Evolutionary conservation across 2,888 invertebrate genomes (phyloP).

Genomic region (Megastigmus dorsalis): DNA sequence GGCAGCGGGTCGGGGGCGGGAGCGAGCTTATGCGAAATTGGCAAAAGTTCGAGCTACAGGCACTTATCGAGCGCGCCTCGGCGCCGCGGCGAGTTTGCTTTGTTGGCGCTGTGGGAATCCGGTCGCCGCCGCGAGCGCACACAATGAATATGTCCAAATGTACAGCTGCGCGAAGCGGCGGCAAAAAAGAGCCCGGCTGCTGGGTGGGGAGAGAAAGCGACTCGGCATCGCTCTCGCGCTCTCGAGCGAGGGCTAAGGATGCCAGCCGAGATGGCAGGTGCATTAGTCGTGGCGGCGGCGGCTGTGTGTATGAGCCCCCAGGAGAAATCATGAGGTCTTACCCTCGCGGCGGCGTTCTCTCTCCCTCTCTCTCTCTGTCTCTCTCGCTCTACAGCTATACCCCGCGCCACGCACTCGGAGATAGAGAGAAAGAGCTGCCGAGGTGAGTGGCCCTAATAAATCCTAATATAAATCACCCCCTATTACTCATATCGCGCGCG

Average conservation of each 20-base stretch:
- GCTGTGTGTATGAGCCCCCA: conserved; percentile 60
- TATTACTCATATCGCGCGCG: conserved; percentile 19
- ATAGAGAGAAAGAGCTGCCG: conserved; percentile 48
- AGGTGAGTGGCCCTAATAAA: conserved; percentile 69
- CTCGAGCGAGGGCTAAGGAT: conserved; percentile 14
- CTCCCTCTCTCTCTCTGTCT: too few relatives aligned
- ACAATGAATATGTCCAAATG: conserved; percentile 17
- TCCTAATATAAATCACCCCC: conserved; percentile 72
- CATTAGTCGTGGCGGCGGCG: conserved; percentile 15
- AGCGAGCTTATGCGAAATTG: neutral
- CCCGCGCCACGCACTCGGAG: too few relatives aligned
- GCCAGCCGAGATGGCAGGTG: conserved; percentile 31
- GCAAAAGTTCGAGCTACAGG: conserved; percentile 12
- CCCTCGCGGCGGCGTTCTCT: neutral
- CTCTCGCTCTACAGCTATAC: too few relatives aligned
- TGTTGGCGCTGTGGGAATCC: conserved; percentile 8
- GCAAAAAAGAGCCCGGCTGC: conserved; percentile 4
- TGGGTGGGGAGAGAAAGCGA: too few relatives aligned
- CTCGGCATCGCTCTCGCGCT: neutral
- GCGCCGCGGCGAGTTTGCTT: neutral
- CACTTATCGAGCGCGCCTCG: neutral
- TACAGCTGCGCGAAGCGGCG: neutral
- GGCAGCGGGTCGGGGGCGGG: neutral
- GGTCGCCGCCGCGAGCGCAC: neutral
- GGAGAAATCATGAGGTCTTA: conserved; percentile 72